Evolutionary conservation across 1,140 invertebrate genomes (phyloP), one percentile per base, ranked within the genome.

Genomic region (Teleopsis dalmanni): DNA sequence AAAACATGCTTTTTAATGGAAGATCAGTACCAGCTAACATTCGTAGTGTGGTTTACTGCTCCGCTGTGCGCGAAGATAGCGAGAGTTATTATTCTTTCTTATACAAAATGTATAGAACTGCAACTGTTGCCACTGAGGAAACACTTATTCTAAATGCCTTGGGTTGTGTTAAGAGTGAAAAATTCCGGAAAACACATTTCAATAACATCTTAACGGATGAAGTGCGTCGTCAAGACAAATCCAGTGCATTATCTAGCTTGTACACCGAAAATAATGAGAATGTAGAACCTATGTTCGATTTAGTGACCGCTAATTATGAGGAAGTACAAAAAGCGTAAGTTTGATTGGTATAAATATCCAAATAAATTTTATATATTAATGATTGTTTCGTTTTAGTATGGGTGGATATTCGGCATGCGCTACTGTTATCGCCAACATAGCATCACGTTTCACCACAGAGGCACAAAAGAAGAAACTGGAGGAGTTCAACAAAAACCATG

Each of bases 1-100:
- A 56, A 2, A 57, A 57, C 0, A 50, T 64, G 21, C 16, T 48
- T 27, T n/a, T n/a, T n/a, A 26, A 44, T 7, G 51, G 23, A 1
- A 48, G 47, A 18, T 33, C 52, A 14, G 59, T 79, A 16, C 71
- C 73, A 21, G 66, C 74, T 22, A 79, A 81, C 53, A 70, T 79
- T 55, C 75, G 76, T 25, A 72, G 72, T 18, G 75, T 75, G 48
- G 77, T 81, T 7, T 82, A 81, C 60, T 82, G 79, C 57, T 69
- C 62, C 34, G 76, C 72, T 25, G 57, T 81, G 4, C 64, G 73
- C 21, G 58, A 74, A n/a, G 76, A 76, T 8, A 59, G 51, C 31
- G 60, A 59, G 10, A 52, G 44, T 0, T 73, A 80, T 41, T 81
- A 75, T 54, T 51, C 76, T n/a, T 68, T 56, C 21, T 65, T 81